Conservation (phyloP, 2,113 vertebrate species). For the Apus apus region DNA sequence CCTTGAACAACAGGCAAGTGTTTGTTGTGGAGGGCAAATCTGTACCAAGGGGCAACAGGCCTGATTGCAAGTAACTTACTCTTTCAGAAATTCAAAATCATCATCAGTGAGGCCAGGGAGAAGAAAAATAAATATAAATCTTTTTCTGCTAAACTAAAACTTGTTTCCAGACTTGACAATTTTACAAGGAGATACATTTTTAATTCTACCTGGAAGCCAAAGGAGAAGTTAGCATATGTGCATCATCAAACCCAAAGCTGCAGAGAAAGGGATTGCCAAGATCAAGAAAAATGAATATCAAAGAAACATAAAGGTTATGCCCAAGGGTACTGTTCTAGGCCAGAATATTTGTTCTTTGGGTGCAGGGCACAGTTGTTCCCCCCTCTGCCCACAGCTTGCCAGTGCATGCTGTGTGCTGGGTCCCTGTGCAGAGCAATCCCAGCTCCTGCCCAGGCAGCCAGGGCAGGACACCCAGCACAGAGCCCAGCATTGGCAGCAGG, state of each 20-base stretch:
- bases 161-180: background rate
- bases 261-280: conserved; percentile 8
- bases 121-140: background rate
- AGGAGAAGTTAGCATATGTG: background rate
- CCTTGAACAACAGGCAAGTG: background rate
- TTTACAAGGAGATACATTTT: conserved; percentile 4
- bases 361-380: background rate
- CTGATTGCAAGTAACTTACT: background rate
- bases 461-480: background rate
- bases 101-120: background rate
- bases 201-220: conserved; percentile 41
- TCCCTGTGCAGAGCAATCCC: background rate
- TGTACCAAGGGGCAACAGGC: background rate
- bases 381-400: background rate
- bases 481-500: accelerated
- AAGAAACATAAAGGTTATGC: conserved; percentile 32
- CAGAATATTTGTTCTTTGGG: conserved; percentile 20
- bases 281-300: conserved; percentile 55
- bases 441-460: background rate
- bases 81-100: background rate
- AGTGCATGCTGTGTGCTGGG: background rate
- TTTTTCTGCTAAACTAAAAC: background rate
- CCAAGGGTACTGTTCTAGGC: conserved; percentile 12
- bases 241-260: conserved; percentile 19
- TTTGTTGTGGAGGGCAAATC: background rate